Base-by-base conservation (phyloP, 2,113 vertebrate species). In the Semicossyphus pulcher region DNA sequence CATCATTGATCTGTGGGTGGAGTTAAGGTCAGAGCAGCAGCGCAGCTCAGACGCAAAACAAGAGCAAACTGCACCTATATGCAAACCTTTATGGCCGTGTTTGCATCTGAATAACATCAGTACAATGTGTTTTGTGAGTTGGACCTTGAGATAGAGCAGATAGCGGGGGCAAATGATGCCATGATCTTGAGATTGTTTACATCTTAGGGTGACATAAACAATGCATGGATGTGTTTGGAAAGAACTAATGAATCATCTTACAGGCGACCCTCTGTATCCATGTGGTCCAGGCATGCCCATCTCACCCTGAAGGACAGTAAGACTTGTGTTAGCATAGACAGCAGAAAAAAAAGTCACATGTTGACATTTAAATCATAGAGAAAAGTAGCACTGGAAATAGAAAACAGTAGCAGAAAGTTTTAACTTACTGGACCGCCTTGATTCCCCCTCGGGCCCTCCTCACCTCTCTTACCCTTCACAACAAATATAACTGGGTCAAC, bases 381-480 rank as follows among this genome's bases (percentile, higher is more conserved):
- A 10, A 37, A 56, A 42, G 5, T 25, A 32, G 31, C 3, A 28
- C 7, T 42, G 7, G 21, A 34, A 14, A 0, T 36, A 6, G 14
- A 48, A 57, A 51, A 4, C 5, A 32, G 51, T 60, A 7, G 37
- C 6, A 56, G 11, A 18, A 59, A 0, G 47, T 9, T 31, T 72
- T 66, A 28, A 89, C 92, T 89, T 79, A 94, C 94, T 63, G 49
- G 31, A 11, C 62, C 25, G 10, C 93, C 94, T 60, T 16, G 77
- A 53, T 85, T 85, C 31, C 93, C 93, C 49, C 34, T 87, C 7
- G 68, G 8, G 28, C 93, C 93, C 6, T 88, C 81, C 12, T 85
- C 56, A 10, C 93, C 93, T 75, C 16, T 87, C 62, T 81, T 71
- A 34, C 92, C 94, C 93, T 95, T 82, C 21, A 83, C 5, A 72